Conservation (phyloP, 1,140 invertebrate species). For the Lasioglossum albipes region DNA sequence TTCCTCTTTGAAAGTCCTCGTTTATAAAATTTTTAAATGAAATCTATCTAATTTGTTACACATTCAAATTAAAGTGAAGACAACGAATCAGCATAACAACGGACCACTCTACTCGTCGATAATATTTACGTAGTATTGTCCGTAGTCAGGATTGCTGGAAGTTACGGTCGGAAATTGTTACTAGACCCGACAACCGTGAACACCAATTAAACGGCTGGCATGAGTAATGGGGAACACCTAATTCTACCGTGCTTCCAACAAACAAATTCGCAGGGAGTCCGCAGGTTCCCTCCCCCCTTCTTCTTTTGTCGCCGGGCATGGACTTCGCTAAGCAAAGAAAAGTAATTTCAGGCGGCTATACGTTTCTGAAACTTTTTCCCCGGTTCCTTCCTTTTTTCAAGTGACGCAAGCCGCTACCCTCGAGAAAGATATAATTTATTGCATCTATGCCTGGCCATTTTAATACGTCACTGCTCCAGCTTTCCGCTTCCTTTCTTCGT, state of each 20-base stretch:
- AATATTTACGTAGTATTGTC: too few relatives aligned
- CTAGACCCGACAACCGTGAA: too few relatives aligned
- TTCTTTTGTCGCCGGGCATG: neutral
- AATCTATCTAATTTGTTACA: too few relatives aligned
- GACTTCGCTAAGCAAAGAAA: conserved; percentile 36
- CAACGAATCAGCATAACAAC: too few relatives aligned
- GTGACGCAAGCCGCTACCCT: conserved; percentile 26
- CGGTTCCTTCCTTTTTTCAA: neutral
- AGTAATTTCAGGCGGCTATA: conserved; percentile 64
- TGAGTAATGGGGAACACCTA: neutral
- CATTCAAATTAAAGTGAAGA: too few relatives aligned
- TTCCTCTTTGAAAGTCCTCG: too few relatives aligned
- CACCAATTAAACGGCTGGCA: neutral
- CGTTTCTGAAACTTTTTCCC: conserved; percentile 56
- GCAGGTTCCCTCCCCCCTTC: too few relatives aligned
- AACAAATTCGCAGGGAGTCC: conserved; percentile 19
- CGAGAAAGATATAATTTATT: conserved; percentile 72
- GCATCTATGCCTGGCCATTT: conserved; percentile 68
- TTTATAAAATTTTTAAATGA: too few relatives aligned
- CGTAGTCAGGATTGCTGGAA: too few relatives aligned
- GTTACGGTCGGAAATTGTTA: neutral
- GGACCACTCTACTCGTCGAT: too few relatives aligned
- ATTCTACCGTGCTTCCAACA: neutral
- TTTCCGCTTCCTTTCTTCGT: neutral
- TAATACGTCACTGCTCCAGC: conserved; percentile 61